Evolutionary conservation across 2,797 vertebrate genomes (phyloP).

Genomic region (Sciurus carolinensis): DNA sequence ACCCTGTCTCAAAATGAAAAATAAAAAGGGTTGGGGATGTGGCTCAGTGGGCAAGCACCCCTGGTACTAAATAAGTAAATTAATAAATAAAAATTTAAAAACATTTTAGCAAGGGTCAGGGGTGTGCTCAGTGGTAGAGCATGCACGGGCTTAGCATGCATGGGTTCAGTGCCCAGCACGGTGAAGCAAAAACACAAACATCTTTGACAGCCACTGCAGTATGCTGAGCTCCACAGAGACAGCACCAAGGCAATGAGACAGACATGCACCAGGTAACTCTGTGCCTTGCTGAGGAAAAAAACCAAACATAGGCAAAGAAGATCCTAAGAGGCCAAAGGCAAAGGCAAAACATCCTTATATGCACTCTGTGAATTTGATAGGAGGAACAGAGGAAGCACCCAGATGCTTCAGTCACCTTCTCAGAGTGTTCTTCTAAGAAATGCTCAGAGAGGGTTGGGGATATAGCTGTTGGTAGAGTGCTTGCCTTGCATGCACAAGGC

Average conservation of each 20-base stretch:
- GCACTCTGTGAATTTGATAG: neutral
- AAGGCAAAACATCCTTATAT: neutral
- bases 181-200: neutral
- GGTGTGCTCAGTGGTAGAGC: no score
- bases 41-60: no score
- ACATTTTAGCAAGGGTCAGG: neutral
- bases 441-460: constrained; percentile 83
- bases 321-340: neutral
- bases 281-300: no score
- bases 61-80: no score
- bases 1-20: no score
- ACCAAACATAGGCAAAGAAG: neutral
- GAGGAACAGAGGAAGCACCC: neutral
- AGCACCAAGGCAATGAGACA: neutral
- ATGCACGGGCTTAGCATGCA: no score
- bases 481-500: no score
- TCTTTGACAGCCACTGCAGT: neutral
- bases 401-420: no score
- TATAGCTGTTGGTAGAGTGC: no score
- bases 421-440: neutral
- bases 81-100: neutral
- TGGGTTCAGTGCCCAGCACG: no score
- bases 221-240: neutral
- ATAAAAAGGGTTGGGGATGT: no score
- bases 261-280: constrained; percentile 89